phyloP scores from a whole-genome alignment of 2,888 invertebrate species.

The Troides oblongomaculatus region DNA sequence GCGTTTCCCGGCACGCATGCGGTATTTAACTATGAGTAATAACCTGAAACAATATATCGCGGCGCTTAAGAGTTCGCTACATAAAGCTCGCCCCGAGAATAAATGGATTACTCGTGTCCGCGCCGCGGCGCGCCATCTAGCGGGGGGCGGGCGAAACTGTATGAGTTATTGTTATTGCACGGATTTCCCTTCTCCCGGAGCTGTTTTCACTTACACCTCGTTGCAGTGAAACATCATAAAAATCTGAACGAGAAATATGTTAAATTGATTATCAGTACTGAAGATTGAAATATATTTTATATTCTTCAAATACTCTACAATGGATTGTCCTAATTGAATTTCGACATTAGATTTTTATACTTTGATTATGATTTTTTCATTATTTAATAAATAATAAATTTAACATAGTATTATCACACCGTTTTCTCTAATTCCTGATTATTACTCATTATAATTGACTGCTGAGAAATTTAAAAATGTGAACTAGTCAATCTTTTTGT shows the following conservation, averaged over 20 bases:
- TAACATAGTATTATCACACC: too few relatives aligned
- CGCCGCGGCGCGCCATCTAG: conserved; percentile 72
- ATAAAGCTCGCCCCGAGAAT: conserved; percentile 78
- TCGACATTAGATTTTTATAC: not conserved
- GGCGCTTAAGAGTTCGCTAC: conserved; percentile 71
- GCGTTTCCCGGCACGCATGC: conserved; percentile 51
- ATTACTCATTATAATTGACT: too few relatives aligned
- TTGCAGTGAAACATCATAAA: conserved; percentile 67
- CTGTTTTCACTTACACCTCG: conserved; percentile 77
- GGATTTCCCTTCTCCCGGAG: conserved; percentile 74
- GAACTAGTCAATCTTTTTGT: too few relatives aligned
- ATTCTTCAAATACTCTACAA: not conserved
- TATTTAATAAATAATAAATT: too few relatives aligned
- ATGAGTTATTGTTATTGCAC: conserved; percentile 78
- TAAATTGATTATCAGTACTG: conserved; percentile 55
- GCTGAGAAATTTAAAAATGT: too few relatives aligned
- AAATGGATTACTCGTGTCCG: conserved; percentile 80
- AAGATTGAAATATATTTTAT: not conserved
- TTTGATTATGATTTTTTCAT: too few relatives aligned
- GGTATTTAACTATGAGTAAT: conserved; percentile 72
- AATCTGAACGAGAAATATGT: conserved; percentile 63
- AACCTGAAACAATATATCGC: conserved; percentile 73
- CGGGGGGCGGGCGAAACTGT: conserved; percentile 67
- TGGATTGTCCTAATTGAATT: not conserved
- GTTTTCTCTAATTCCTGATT: too few relatives aligned